phyloP scores from a whole-genome alignment of 2,888 invertebrate genomes.

The Choreutis nemorana region DNA sequence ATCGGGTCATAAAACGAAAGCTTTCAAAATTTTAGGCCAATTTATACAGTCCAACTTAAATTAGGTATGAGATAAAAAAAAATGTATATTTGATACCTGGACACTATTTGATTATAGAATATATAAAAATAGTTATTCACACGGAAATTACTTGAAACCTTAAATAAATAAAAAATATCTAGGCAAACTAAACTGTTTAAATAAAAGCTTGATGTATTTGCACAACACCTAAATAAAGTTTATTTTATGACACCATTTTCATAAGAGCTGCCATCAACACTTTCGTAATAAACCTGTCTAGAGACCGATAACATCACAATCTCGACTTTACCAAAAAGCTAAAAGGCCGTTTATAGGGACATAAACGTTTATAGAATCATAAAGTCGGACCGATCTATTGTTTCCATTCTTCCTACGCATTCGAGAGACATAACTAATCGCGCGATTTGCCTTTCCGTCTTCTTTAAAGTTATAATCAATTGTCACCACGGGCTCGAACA shows the following conservation, averaged over 20 bases:
- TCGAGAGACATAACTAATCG: constrained; percentile 56
- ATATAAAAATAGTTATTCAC: no score
- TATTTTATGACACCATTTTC: constrained; percentile 24
- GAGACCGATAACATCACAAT: constrained; percentile 50
- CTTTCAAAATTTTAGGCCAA: no score
- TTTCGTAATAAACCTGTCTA: constrained; percentile 51
- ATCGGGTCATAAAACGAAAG: no score
- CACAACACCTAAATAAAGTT: constrained; percentile 20
- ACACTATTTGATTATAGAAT: no score
- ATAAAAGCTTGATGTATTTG: no score
- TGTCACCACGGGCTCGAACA: constrained; percentile 53
- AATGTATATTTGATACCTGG: no score
- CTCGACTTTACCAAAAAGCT: constrained; percentile 46
- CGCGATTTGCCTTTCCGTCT: constrained; percentile 58
- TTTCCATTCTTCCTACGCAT: constrained; percentile 52
- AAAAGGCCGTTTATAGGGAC: constrained; percentile 57
- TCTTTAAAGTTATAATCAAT: constrained; percentile 51
- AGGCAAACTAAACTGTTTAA: no score
- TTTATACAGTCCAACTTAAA: no score
- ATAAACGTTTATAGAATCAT: constrained; percentile 65
- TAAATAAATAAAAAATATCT: no score
- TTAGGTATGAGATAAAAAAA: no score
- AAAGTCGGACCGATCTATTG: constrained; percentile 61
- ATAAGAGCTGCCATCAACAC: constrained; percentile 35
- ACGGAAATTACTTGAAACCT: no score